phyloP scores from a whole-genome alignment of 2,113 vertebrate species.

The Tragelaphus strepsiceros region DNA sequence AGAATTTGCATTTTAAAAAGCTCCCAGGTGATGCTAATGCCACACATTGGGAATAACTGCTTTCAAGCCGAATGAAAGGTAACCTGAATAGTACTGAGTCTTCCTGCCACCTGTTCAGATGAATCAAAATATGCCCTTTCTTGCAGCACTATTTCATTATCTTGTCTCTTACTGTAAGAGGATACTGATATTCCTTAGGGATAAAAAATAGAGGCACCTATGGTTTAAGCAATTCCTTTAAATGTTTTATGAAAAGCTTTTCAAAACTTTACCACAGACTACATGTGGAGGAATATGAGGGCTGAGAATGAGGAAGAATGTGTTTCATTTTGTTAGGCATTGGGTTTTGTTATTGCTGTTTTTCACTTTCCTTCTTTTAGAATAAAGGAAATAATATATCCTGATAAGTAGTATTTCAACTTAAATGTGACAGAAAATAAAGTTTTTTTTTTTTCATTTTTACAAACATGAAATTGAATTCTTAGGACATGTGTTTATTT shows the following conservation, averaged over 20 bases:
- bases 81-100: background rate
- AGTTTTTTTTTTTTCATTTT: background rate
- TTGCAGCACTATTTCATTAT: background rate
- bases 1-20: slow-evolving; percentile 3
- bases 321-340: background rate
- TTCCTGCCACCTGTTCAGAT: background rate
- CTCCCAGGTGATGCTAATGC: background rate
- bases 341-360: background rate
- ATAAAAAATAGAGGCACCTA: background rate
- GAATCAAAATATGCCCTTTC: background rate
- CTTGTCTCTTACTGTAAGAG: background rate
- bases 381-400: background rate
- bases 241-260: background rate
- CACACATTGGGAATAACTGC: background rate
- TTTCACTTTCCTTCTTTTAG: background rate
- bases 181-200: background rate
- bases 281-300: background rate
- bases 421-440: background rate
- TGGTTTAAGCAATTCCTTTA: background rate
- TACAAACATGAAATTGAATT: background rate
- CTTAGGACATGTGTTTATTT: background rate
- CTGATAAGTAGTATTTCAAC: background rate
- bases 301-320: background rate
- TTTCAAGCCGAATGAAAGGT: background rate
- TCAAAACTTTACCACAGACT: background rate